Conservation (phyloP, 2,888 invertebrate species). For the Eutolmus rufibarbis region DNA sequence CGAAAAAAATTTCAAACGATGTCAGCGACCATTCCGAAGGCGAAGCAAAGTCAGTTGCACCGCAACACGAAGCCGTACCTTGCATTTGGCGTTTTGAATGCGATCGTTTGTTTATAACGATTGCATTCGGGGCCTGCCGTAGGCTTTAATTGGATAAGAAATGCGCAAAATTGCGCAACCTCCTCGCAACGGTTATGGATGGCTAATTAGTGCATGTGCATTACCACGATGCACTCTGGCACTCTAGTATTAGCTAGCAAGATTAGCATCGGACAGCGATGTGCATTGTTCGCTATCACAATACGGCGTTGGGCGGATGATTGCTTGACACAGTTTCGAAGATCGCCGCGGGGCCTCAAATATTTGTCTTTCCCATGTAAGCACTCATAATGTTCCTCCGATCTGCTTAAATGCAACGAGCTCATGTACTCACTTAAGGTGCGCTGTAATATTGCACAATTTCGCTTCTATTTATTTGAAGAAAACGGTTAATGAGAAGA, state of each 20-base stretch:
- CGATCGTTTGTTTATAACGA: neutral
- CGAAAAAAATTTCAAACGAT: slow-evolving; percentile 21
- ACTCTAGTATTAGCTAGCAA: neutral
- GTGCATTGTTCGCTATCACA: neutral
- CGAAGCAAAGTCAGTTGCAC: neutral
- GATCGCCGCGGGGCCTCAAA: slow-evolving; percentile 14
- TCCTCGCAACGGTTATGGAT: slow-evolving; percentile 16
- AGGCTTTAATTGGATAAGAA: slow-evolving; percentile 30
- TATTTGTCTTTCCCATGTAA: slow-evolving; percentile 36
- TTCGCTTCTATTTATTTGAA: slow-evolving; percentile 4
- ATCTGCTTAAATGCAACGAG: neutral
- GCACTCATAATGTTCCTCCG: neutral
- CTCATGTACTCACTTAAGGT: neutral
- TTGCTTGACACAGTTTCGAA: slow-evolving; percentile 38
- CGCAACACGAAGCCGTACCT: neutral
- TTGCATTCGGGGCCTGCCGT: neutral
- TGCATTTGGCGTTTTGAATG: neutral
- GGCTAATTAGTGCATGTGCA: slow-evolving; percentile 38
- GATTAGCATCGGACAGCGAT: slow-evolving; percentile 26
- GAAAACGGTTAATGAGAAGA: neutral
- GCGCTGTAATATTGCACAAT: slow-evolving; percentile 13
- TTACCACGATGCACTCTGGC: neutral
- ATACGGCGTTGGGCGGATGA: neutral
- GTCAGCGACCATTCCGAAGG: slow-evolving; percentile 13
- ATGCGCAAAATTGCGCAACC: slow-evolving; percentile 1